Conservation (phyloP, 2,113 vertebrate genomes). For the Epinephelus lanceolatus region DNA sequence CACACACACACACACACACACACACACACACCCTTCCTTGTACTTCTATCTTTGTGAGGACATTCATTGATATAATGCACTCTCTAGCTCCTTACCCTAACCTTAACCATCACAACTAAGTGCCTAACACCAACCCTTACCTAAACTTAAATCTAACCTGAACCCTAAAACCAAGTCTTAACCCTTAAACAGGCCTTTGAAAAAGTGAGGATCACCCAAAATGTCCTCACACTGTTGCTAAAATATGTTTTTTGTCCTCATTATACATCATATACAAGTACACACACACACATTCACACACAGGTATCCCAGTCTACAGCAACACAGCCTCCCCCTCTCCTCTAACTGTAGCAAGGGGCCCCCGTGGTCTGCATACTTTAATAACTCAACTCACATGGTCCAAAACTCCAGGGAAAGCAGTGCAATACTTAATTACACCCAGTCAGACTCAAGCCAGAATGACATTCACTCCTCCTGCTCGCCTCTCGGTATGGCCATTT, state of each 20-base stretch:
- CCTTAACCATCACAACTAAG: no score
- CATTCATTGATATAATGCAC: no score
- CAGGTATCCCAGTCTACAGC: slow-evolving; percentile 58
- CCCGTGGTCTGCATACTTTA: slow-evolving; percentile 79
- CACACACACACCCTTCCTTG: not conserved
- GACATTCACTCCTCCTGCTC: slow-evolving; percentile 60
- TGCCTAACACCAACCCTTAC: no score
- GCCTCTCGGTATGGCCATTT: slow-evolving; percentile 19
- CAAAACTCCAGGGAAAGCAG: slow-evolving; percentile 62
- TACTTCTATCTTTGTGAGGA: no score
- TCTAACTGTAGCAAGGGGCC: slow-evolving; percentile 66
- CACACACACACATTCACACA: slow-evolving; percentile 38
- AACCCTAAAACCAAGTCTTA: no score
- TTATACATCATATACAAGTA: slow-evolving; percentile 26
- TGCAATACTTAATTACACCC: slow-evolving; percentile 74
- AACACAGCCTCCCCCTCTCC: slow-evolving; percentile 41
- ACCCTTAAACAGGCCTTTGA: no score
- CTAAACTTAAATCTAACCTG: no score
- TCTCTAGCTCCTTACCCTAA: no score
- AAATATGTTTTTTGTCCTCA: no score
- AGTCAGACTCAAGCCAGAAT: slow-evolving; percentile 68
- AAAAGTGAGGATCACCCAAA: no score
- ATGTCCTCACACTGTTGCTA: no score
- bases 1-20: not conserved
- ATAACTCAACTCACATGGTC: slow-evolving; percentile 78